Base-by-base conservation (phyloP, 2,113 vertebrate genomes). In the Spea multiplicata region DNA sequence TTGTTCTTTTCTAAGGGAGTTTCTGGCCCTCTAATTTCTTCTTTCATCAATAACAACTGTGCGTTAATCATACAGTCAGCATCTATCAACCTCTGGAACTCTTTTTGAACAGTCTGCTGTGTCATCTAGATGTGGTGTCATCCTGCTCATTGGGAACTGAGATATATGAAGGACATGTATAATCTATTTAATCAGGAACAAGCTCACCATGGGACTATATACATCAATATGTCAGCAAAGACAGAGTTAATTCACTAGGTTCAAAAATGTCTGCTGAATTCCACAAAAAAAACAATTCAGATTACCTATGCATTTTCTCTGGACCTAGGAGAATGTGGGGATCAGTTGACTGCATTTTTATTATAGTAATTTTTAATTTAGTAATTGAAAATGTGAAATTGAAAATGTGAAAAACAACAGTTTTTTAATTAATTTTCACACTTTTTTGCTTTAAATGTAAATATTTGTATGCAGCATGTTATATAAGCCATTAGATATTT, bases 161-260 rank as follows among this genome's bases (percentile, higher is more conserved):
- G 17, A 17, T 44, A 72, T 72, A 16, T 57, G 17, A 53, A 57
- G 70, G 52, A 12, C 30, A 44, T 71, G 16, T 44, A 71, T 71
- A 30, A 52, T 71, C 69, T 17, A 53, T 71, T 50, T 71, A 53
- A 71, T 71, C 8, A 12, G 48, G n/a, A 7, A 71, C 53, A 48
- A 53, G 48, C 47, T 53, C 12, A 16, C 50, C 49, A 53, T 71
- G 48, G 69, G 7, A 71, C 49, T 30, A n/a, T 16, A 44, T 50
- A 8, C 8, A 71, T 71, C 69, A 71, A 71, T 71, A 71, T 53
- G 49, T 71, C 69, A 30, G 53, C n/a, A n/a, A 16, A 69, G 49
- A 13, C 67, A 30, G 6, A 30, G 14, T 49, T 13, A 69, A 45
- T 47, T 69, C 44, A 30, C 6, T 66, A 66, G 17, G 59, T 16